Percentiles rank a stretch among this genome's conserved stretches.
Conservation (phyloP, 2,113 vertebrate species). For the Mungos mungo region DNA sequence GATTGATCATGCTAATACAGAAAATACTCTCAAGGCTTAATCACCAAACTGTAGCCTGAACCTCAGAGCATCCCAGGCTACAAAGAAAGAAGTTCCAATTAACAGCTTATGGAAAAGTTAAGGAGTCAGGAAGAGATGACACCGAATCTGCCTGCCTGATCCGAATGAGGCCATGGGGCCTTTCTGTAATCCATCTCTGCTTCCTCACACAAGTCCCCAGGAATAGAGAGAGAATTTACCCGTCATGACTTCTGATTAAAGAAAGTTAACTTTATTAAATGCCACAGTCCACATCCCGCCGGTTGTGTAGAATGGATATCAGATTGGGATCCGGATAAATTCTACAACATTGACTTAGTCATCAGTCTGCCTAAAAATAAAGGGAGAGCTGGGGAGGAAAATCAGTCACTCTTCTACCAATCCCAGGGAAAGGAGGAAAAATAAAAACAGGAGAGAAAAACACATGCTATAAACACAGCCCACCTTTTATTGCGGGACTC, state of each 20-base stretch:
- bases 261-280: slow-evolving; percentile 62
- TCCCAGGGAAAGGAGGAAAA: not conserved
- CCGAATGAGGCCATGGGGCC: not conserved
- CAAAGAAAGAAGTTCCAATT: slow-evolving; percentile 47
- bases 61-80: slow-evolving; percentile 46
- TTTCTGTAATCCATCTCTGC: not conserved
- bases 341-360: slow-evolving; percentile 67
- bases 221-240: not conserved
- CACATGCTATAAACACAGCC: slow-evolving; percentile 63
- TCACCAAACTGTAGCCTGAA: slow-evolving; percentile 55
- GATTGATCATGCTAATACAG: slow-evolving; percentile 49
- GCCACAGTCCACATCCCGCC: slow-evolving; percentile 58
- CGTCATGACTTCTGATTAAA: slow-evolving; percentile 51
- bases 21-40: slow-evolving; percentile 70
- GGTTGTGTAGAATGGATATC: slow-evolving; percentile 55
- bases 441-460: not conserved
- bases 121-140: not conserved
- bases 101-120: not conserved
- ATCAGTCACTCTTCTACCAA: slow-evolving; percentile 54
- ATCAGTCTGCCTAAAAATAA: slow-evolving; percentile 74
- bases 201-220: not conserved
- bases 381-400: slow-evolving; percentile 40
- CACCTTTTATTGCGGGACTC: slow-evolving; percentile 67
- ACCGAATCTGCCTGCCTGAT: not conserved
- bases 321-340: slow-evolving; percentile 73